These are phyloP conservation scores for Eilema sororculum DNA, from an alignment of 2,888 invertebrate genomes.

Conservation along the genomic window DNA sequence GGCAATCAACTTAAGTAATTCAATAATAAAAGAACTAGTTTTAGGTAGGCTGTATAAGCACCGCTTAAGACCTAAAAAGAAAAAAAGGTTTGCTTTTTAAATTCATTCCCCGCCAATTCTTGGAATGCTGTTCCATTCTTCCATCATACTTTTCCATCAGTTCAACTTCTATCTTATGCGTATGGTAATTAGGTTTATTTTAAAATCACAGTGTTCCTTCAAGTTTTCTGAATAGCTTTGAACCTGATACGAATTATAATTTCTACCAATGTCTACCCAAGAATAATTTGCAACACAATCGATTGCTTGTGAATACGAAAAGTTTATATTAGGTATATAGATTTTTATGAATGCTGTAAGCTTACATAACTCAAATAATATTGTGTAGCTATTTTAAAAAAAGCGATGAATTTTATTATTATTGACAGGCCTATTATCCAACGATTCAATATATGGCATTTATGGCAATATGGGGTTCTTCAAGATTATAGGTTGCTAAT, in stretches of 20 bases:
- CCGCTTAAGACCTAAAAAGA: constrained; percentile 3
- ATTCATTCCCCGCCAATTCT: constrained; percentile 42
- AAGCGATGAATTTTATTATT: too few relatives aligned
- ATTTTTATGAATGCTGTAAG: not conserved
- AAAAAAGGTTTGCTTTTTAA: constrained; percentile 40
- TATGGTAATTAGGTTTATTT: not conserved
- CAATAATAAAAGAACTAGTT: constrained; percentile 30
- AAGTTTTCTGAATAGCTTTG: constrained; percentile 37
- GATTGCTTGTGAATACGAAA: not conserved
- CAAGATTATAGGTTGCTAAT: too few relatives aligned
- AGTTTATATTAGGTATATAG: not conserved
- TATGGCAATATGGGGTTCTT: too few relatives aligned
- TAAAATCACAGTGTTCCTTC: constrained; percentile 13
- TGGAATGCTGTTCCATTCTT: constrained; percentile 37
- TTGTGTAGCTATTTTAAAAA: not conserved
- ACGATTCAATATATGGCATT: too few relatives aligned
- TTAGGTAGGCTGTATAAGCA: constrained; percentile 21
- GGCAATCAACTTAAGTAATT: not conserved
- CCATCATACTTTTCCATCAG: not conserved
- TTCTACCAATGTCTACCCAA: not conserved
- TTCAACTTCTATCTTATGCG: constrained; percentile 28
- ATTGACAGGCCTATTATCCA: too few relatives aligned
- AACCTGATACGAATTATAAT: constrained; percentile 20
- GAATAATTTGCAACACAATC: not conserved
- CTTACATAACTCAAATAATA: not conserved